phyloP scores from a whole-genome alignment of 2,888 invertebrate genomes.

The Acleris emargana region DNA sequence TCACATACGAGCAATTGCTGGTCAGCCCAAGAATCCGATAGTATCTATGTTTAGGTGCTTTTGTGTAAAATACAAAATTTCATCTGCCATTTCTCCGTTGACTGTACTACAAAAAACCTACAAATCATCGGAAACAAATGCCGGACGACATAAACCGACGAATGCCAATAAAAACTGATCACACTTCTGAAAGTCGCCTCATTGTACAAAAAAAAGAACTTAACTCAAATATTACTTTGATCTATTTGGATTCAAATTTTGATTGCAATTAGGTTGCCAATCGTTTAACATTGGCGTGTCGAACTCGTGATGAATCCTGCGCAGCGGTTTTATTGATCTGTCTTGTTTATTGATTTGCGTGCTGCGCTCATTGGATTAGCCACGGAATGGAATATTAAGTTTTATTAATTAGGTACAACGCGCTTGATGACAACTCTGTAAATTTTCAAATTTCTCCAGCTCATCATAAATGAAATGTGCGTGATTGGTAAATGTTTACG shows the following conservation, averaged over 20 bases:
- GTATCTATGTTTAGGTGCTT: too few relatives aligned
- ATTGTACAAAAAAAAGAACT: too few relatives aligned
- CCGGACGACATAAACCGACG: slow-evolving; percentile 15
- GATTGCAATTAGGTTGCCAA: too few relatives aligned
- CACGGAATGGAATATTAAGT: not conserved
- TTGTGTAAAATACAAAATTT: not conserved
- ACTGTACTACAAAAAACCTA: not conserved
- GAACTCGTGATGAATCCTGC: slow-evolving; percentile 2
- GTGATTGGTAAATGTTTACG: too few relatives aligned
- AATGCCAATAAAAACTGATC: slow-evolving; percentile 19
- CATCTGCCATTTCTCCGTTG: not conserved
- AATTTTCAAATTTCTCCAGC: too few relatives aligned
- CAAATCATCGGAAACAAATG: not conserved
- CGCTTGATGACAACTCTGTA: too few relatives aligned
- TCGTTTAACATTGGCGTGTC: not conserved
- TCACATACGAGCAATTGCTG: too few relatives aligned
- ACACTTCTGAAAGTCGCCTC: slow-evolving; percentile 12
- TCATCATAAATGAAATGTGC: too few relatives aligned
- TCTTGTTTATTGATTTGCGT: slow-evolving; percentile 17
- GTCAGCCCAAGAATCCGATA: too few relatives aligned
- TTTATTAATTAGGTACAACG: not conserved
- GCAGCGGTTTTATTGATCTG: slow-evolving; percentile 11
- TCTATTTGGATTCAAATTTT: too few relatives aligned
- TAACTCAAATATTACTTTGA: too few relatives aligned
- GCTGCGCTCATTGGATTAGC: slow-evolving; percentile 1